Evolutionary conservation across 2,113 vertebrate species (phyloP).

Genomic region (Microtus richardsoni): DNA sequence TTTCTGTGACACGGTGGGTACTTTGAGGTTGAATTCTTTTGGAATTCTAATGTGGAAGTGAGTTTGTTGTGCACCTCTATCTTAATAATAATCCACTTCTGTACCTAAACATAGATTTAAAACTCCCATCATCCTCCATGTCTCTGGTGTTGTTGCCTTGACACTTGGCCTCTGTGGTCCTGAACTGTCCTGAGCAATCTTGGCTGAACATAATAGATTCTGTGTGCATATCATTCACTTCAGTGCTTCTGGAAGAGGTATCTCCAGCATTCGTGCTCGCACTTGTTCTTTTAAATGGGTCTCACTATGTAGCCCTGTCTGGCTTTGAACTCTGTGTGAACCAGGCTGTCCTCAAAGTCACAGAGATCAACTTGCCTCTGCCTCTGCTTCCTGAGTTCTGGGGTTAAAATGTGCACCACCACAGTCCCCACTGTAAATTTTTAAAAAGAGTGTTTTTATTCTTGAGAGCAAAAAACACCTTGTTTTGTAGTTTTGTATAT

Average conservation of each 20-base stretch:
- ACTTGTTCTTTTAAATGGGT: not conserved
- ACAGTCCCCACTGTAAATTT: not conserved
- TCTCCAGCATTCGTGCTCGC: slow-evolving; percentile 48
- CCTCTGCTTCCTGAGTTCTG: not conserved
- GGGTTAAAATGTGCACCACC: not conserved
- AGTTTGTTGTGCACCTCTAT: slow-evolving; percentile 62
- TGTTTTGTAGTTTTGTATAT: slow-evolving; percentile 85
- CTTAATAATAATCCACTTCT: slow-evolving; percentile 44
- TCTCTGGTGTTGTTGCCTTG: slow-evolving; percentile 27
- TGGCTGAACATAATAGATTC: not conserved
- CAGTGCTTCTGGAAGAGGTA: slow-evolving; percentile 59
- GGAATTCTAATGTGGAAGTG: slow-evolving; percentile 52
- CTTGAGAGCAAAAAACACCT: slow-evolving; percentile 60
- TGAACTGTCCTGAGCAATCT: not conserved
- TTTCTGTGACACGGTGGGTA: slow-evolving; percentile 7
- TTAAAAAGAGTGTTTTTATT: slow-evolving; percentile 68
- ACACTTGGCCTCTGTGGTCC: not conserved
- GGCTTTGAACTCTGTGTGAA: not conserved
- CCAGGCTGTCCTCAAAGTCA: not conserved
- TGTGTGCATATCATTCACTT: slow-evolving; percentile 6
- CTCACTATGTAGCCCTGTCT: not conserved
- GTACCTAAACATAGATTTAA: not conserved
- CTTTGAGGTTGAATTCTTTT: slow-evolving; percentile 42
- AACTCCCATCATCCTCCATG: slow-evolving; percentile 28
- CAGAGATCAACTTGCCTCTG: not conserved